Conservation (phyloP, 2,113 vertebrate genomes). For the Ochotona curzoniae region DNA sequence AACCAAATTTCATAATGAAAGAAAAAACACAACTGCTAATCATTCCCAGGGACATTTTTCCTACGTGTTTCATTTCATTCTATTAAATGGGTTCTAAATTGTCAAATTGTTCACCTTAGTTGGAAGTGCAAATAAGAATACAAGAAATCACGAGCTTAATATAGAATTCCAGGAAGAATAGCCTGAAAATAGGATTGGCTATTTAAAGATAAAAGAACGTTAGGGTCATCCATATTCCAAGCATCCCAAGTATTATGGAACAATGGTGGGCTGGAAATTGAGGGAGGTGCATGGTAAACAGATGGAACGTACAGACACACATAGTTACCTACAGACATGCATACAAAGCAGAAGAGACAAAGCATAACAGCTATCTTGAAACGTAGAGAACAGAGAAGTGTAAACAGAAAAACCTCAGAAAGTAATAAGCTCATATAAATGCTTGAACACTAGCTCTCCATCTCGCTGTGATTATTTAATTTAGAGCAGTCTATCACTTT, state of each 20-base stretch:
- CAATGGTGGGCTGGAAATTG: background rate
- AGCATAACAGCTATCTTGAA: slow-evolving; percentile 30
- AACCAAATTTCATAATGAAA: slow-evolving; percentile 11
- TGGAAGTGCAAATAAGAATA: slow-evolving; percentile 59
- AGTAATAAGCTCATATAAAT: slow-evolving; percentile 71
- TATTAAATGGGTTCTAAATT: slow-evolving; percentile 65
- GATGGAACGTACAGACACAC: background rate
- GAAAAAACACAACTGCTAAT: background rate
- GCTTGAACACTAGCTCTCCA: slow-evolving; percentile 46
- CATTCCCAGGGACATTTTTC: background rate
- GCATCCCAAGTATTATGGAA: background rate
- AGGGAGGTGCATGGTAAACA: slow-evolving; percentile 32
- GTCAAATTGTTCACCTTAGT: slow-evolving; percentile 41
- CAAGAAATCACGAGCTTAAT: slow-evolving; percentile 56
- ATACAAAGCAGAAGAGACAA: slow-evolving; percentile 33
- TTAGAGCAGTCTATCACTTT: slow-evolving; percentile 8
- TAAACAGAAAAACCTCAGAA: slow-evolving; percentile 38
- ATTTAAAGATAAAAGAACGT: slow-evolving; percentile 42
- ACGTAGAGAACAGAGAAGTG: slow-evolving; percentile 8
- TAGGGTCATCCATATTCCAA: background rate
- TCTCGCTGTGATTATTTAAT: slow-evolving; percentile 32
- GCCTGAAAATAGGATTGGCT: slow-evolving; percentile 45
- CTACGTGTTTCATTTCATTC: slow-evolving; percentile 50
- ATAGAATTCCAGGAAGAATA: slow-evolving; percentile 30
- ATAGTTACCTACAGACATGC: background rate